Base-by-base conservation (phyloP, 2,888 invertebrate genomes). In the Ornithoptera priamus region DNA sequence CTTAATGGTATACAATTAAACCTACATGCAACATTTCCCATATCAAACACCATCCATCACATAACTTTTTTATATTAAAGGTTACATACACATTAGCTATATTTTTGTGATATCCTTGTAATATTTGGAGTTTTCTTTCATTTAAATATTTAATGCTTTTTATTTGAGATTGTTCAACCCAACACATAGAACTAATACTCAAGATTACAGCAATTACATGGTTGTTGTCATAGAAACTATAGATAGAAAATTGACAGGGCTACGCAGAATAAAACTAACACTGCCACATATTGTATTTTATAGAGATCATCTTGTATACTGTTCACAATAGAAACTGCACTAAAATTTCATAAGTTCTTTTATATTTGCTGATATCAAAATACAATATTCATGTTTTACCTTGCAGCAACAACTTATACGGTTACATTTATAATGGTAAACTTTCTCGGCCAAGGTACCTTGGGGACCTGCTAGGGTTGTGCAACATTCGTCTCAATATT, bases 61-160 rank as follows among this genome's bases (percentile, higher is more conserved):
- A 85, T 82, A 81, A 81, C 82, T 81, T 81, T 46, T 82, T 81
- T 81, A 86, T 84, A 83, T 81, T 80, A 81, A 84, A 84, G 86
- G 81, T 86, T 82, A 82, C 84, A 85, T 85, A 84, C 83, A 81
- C 82, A 82, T 81, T 84, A 82, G 80, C 82, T 85, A 86, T 83
- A 83, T 81, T 82, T 87, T 85, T 85, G 81, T 83, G 84, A 84
- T 82, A 85, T 79, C 81, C 84, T 86, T 85, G 75, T 83, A 85
- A 85, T 89, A 87, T 90, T 90, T 89, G 90, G 90, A 90, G 88
- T 89, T 85, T 83, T 82, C 85, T 84, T 84, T 84, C 85, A 85
- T 83, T 77, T 83, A 39, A 46, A 46, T 39, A 81, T 84, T 84
- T 80, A 56, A 71, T 75, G 86, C 84, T 88, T 87, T 86, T 67